A percentile compares a stretch with the other conserved stretches of the same genome.
Conservation (phyloP, 2,888 invertebrate genomes). For the Invenusta paracnida region DNA sequence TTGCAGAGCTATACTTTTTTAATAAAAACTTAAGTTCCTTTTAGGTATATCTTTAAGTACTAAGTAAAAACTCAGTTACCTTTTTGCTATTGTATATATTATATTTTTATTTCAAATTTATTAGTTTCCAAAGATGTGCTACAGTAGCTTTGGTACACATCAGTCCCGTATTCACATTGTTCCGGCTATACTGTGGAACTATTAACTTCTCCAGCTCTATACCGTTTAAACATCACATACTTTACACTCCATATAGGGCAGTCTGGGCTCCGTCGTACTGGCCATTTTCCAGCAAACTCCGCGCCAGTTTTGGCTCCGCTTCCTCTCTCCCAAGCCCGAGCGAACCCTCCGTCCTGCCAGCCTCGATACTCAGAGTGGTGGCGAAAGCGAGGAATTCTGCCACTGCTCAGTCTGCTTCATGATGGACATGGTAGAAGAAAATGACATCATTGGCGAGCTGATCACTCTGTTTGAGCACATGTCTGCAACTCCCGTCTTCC, state of each 20-base stretch:
- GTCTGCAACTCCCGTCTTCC: background rate
- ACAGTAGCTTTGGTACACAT: too few relatives aligned
- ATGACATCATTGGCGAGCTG: background rate
- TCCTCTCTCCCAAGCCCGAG: background rate
- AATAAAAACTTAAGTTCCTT: too few relatives aligned
- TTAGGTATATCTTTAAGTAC: too few relatives aligned
- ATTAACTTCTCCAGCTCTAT: too few relatives aligned
- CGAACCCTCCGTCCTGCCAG: background rate
- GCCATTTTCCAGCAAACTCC: background rate
- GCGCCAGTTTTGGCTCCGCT: background rate
- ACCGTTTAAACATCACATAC: too few relatives aligned
- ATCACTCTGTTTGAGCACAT: background rate
- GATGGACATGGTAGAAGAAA: background rate
- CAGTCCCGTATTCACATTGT: too few relatives aligned
- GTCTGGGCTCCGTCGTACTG: background rate
- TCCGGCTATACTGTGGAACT: too few relatives aligned
- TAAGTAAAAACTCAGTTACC: too few relatives aligned
- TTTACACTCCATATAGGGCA: background rate
- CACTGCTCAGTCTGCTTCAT: background rate
- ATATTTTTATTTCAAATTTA: too few relatives aligned
- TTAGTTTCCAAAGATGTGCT: too few relatives aligned
- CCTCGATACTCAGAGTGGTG: background rate
- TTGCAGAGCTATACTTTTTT: too few relatives aligned
- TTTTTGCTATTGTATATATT: too few relatives aligned
- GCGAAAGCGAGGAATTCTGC: background rate